Evolutionary conservation across 1,140 invertebrate species (phyloP), one percentile per base, ranked within the genome.

Genomic region (Sarcophaga bullata): DNA sequence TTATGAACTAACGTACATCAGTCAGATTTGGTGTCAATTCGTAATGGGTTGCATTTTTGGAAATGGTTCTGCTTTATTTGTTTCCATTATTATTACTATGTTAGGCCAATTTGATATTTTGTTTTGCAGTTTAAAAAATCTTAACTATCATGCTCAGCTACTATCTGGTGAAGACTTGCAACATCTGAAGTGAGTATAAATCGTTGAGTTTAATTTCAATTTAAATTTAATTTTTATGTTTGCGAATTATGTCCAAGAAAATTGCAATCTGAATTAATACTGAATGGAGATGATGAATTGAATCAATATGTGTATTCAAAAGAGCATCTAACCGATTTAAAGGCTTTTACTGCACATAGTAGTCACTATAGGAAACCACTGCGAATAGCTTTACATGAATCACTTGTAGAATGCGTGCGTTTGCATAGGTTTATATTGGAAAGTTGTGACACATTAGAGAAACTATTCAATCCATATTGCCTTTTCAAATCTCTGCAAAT

Each of bases 71-170:
- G 84, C 82, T 4, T 72, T 89, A 37, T 89, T 86, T 49, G 86
- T 89, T n/a, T 83, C 85, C 9, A 37, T 89, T 5, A 82, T 84
- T 68, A 52, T 87, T 1, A 82, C 88, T 62, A 82, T 89, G 46
- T 81, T 88, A 50, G 86, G 83, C 0, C 88, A 89, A 37, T 89
- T 86, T 47, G 88, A 89, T 83, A 85, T 89, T 50, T 86, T 89
- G 25, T 89, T 84, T 80, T 89, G 88, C 47, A 89, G 88, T 58
- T 84, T 89, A 0, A 89, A 89, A 85, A 89, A 89, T 82, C 48
- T 89, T 54, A 85, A 86, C 82, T 85, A 84, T 8, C 86, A 88
- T 83, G 83, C 85, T 0, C 80, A 78, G 50, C 46, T 89, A 9
- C 6, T 86, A 11, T 72, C 84, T 0, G 85, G 85, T 0, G 85